Base-by-base conservation (phyloP, 2,888 invertebrate genomes). In the Drosophila gaucha region DNA sequence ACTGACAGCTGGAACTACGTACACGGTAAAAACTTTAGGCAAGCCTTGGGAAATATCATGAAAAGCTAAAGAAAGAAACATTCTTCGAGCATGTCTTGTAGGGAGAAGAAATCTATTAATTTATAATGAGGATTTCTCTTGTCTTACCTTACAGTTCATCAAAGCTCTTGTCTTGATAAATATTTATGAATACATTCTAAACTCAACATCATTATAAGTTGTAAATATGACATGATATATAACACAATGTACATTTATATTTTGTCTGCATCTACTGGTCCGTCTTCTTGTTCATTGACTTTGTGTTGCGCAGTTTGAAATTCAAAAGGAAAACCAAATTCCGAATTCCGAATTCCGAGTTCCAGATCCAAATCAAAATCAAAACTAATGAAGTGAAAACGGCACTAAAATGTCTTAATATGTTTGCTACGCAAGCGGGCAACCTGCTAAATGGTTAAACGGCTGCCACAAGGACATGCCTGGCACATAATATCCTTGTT, bases 381-480 rank as follows among this genome's bases (percentile, higher is more conserved):
- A 83, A 79, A 86, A 84, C 89, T 86, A 88, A 88, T 88, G 88
- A 88, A 88, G 88, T 89, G 89, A 86, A 86, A 89, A 89, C 83
- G 78, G 78, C 83, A 80, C 77, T 84, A 86, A 84, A 86, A 80
- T 73, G 80, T 86, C 84, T 83, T 84, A 84, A 86, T 86, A 83
- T 86, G 79, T 59, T 67, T 67, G 54, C 59, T 26, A 50, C 57
- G 59, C 20, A 49, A 50, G 54, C 52, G 70, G 47, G 39, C 74
- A 77, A 82, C 79, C 76, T 85, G 82, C 74, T 68, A 74, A 80
- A 75, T 64, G 79, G 66, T 69, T 69, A 67, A 64, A 39, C 54
- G 60, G 22, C 47, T 49, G 60, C 33, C 74, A 44, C 41, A 43
- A 55, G 80, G 56, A 59, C 56, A 66, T 30, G 51, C 38, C 52